Base-by-base conservation (phyloP, 2,888 invertebrate genomes). In the Steinernema scapterisci region DNA sequence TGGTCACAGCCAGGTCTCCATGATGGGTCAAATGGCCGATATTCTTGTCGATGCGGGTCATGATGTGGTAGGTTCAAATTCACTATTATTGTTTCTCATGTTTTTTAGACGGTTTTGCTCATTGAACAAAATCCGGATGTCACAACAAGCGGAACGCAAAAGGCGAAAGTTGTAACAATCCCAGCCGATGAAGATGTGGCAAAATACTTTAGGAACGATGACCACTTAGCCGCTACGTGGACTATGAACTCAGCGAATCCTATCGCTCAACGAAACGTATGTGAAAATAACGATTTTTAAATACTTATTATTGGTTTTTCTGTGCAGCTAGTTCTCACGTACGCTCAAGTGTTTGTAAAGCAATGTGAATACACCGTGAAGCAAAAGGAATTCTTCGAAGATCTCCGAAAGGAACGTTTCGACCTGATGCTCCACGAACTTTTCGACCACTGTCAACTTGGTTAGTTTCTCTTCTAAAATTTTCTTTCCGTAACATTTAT, bases 371-470 rank as follows among this genome's bases (percentile, higher is more conserved):
- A 19, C 25, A 54, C 54, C n/a, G 25, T 23, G 25, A 54, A 54
- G 25, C 54, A 54, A 16, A 54, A 21, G 6, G 54, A 54, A 23
- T 13, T 54, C 3, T 25, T 54, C 25, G 25, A 54, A 27, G 21
- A 54, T 21, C 54, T 54, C 3, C 21, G 25, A 5, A 21, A 54
- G 21, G 16, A 13, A 5, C 21, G 25, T 6, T 63, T 63, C n/a
- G 63, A 63, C 16, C 1, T 63, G 3, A 25, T 63, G 63, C 63
- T 27, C n/a, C 63, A 63, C 25, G 31, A 63, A 31, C 63, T 63
- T 19, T 63, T 63, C 31, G 63, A 63, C 16, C 31, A 31, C 31
- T 63, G 63, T n/a, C 63, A 63, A n/a, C 63, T 63, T 11, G 63
- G 63, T 63, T 3, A 63, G 31, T 63, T 23, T 7, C 48, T 48